These are phyloP conservation scores for Dasyornis broadbenti DNA, from an alignment of 2,113 vertebrate genomes.

Conservation along the genomic window DNA sequence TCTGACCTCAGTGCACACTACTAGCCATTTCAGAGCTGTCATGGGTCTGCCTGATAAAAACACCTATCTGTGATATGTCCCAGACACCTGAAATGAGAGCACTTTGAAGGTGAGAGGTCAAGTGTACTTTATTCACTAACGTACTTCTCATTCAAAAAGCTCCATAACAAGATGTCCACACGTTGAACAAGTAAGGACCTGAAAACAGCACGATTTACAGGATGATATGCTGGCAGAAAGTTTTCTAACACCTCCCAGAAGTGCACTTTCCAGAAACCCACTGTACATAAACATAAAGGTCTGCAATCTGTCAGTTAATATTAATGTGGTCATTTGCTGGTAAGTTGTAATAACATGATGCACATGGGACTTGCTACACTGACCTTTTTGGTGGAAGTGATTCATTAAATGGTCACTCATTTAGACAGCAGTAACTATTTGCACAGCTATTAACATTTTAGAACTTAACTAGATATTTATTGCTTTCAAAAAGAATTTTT, in stretches of 20 bases:
- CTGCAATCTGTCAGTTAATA: constrained; percentile 75
- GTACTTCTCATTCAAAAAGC: not conserved
- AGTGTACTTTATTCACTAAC: not conserved
- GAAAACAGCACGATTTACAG: constrained; percentile 38
- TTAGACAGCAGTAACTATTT: constrained; percentile 64
- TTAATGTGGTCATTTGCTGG: constrained; percentile 70
- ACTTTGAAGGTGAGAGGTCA: not conserved
- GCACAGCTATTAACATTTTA: constrained; percentile 70
- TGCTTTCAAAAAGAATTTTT: constrained; percentile 44
- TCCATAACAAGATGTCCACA: not conserved
- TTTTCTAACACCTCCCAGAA: constrained; percentile 68
- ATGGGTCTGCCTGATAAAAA: not conserved
- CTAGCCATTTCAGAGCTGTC: not conserved
- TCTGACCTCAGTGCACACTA: not conserved
- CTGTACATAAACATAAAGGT: constrained; percentile 74
- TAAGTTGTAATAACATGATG: constrained; percentile 72
- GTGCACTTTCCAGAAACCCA: constrained; percentile 63
- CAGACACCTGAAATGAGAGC: not conserved
- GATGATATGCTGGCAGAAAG: constrained; percentile 50
- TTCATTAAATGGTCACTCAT: constrained; percentile 73
- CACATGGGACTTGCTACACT: constrained; percentile 62
- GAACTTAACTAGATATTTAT: constrained; percentile 65
- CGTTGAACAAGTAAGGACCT: constrained; percentile 30
- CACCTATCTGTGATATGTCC: not conserved
- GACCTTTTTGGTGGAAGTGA: constrained; percentile 66